These are phyloP conservation scores for Beris chalybata DNA, from an alignment of 2,888 invertebrate species.

Conservation along the genomic window DNA sequence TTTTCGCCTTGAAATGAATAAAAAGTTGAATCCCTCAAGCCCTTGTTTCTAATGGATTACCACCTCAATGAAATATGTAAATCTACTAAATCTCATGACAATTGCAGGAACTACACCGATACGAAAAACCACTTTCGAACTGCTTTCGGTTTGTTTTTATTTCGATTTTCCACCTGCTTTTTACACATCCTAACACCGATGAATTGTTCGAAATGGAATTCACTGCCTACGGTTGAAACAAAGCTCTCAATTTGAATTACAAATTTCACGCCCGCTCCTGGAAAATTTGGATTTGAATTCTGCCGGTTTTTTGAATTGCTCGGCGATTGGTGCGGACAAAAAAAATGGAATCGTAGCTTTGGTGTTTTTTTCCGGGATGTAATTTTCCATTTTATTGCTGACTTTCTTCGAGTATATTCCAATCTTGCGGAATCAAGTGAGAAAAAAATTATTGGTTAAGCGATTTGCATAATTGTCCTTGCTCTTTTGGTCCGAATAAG, in stretches of 20 bases:
- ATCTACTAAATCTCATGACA: conserved; percentile 29
- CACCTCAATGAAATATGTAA: conserved; percentile 32
- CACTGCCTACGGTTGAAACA: conserved; percentile 14
- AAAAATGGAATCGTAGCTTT: conserved; percentile 7
- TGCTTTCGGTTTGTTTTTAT: conserved; percentile 26
- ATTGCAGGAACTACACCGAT: conserved; percentile 29
- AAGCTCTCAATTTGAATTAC: conserved; percentile 29
- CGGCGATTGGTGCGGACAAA: not conserved
- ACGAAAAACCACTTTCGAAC: conserved; percentile 24
- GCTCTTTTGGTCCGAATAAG: conserved; percentile 10
- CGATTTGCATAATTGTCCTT: conserved; percentile 26
- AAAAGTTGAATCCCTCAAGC: conserved; percentile 13
- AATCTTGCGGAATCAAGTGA: not conserved
- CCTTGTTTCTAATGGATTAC: conserved; percentile 31
- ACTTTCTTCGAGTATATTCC: not conserved
- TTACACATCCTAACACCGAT: not conserved
- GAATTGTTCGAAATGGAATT: not conserved
- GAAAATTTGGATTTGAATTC: conserved; percentile 26
- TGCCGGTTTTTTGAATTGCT: conserved; percentile 14
- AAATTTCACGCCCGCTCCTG: conserved; percentile 30
- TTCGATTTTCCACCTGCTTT: not conserved
- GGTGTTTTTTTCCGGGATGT: not conserved
- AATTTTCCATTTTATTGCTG: conserved; percentile 11
- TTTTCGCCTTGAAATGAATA: not conserved
- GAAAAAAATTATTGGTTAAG: conserved; percentile 22